Percentiles rank a stretch among this genome's conserved stretches.
These are phyloP conservation scores for Phalacrocorax brasilianus DNA, from an alignment of 2,113 vertebrate genomes.

Conservation along the genomic window DNA sequence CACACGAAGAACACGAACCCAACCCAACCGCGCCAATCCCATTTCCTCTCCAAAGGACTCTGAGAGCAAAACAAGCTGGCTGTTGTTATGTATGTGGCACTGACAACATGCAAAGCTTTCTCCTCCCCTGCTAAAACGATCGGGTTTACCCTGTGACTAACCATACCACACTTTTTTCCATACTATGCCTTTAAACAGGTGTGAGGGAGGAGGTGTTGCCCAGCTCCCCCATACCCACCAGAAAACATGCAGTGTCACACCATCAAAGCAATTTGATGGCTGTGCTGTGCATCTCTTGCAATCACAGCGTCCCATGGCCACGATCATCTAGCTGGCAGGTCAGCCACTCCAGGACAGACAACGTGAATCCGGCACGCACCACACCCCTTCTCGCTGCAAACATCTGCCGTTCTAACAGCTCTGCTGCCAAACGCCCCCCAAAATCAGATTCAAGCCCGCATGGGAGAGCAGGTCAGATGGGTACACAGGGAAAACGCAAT, in stretches of 20 bases:
- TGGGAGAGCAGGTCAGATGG: not conserved
- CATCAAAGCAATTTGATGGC: not conserved
- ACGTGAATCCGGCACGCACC: rapidly evolving
- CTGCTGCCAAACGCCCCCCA: not conserved
- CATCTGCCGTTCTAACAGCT: not conserved
- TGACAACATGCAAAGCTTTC: not conserved
- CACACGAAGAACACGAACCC: slow-evolving; percentile 11
- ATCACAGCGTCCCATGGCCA: not conserved
- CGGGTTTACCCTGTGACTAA: not conserved
- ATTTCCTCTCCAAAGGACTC: not conserved
- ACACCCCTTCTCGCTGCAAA: not conserved
- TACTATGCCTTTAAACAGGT: not conserved
- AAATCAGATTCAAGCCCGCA: not conserved
- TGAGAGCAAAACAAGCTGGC: not conserved
- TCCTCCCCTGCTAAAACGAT: not conserved
- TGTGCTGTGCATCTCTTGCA: not conserved
- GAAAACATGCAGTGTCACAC: not conserved
- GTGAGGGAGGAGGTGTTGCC: not conserved
- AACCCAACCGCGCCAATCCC: not conserved
- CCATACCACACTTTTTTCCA: not conserved
- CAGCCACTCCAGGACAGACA: not conserved
- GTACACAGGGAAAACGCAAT: not conserved
- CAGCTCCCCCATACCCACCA: not conserved
- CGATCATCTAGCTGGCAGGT: not conserved
- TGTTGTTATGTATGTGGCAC: not conserved